Conservation (phyloP, 2,113 vertebrate genomes). For the Megaceryle maxima region DNA sequence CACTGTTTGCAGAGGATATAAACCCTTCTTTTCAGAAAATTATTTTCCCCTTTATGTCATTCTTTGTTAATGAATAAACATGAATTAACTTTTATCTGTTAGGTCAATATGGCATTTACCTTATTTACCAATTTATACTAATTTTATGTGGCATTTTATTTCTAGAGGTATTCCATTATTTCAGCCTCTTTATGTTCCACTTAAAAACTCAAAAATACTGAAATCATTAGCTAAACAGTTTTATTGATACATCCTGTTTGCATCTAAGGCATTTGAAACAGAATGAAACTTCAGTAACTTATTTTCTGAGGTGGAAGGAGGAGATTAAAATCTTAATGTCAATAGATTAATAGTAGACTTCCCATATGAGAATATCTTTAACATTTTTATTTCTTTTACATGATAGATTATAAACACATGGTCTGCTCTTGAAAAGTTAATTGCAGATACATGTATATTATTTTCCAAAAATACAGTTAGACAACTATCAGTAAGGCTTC, state of each 20-base stretch:
- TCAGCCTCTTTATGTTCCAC: neutral
- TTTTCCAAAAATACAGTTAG: neutral
- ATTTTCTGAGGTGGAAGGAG: neutral
- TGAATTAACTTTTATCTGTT: neutral
- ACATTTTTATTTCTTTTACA: neutral
- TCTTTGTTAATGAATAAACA: neutral
- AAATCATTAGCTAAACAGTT: neutral
- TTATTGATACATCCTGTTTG: neutral
- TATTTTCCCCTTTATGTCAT: neutral
- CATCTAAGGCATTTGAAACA: neutral
- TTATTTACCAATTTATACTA: neutral
- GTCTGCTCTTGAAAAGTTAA: neutral
- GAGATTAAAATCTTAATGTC: neutral
- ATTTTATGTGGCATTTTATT: neutral
- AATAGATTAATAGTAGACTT: neutral
- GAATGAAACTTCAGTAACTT: neutral
- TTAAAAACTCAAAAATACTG: neutral
- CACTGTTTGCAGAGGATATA: neutral
- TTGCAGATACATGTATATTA: neutral
- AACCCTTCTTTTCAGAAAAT: neutral
- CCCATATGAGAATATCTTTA: neutral
- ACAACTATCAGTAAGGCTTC: neutral
- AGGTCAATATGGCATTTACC: neutral
- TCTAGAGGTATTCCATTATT: neutral
- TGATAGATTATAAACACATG: conserved; percentile 1